Conservation (phyloP, 1,140 invertebrate genomes). For the Laodelphax striatellus region DNA sequence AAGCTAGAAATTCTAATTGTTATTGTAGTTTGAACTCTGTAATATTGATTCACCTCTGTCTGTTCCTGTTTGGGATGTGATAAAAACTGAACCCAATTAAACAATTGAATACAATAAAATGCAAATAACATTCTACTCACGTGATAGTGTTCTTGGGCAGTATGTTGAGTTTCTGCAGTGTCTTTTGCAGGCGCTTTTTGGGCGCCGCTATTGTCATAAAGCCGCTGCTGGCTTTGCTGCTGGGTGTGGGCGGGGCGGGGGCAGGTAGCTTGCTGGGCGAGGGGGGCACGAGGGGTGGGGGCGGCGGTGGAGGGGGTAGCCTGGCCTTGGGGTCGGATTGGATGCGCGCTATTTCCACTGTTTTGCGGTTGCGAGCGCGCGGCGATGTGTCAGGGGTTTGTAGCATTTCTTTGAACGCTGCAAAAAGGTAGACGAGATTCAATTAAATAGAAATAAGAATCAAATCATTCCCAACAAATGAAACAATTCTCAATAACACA, state of each 20-base stretch:
- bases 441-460: no score
- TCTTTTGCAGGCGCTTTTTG: slow-evolving; percentile 73
- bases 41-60: no score
- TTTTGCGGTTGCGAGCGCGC: slow-evolving; percentile 44
- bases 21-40: no score
- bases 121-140: no score
- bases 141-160: slow-evolving; percentile 74
- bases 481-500: no score
- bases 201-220: slow-evolving; percentile 75
- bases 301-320: slow-evolving; percentile 30
- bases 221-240: slow-evolving; percentile 38
- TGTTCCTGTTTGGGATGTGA: no score
- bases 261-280: slow-evolving; percentile 19
- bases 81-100: no score
- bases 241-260: slow-evolving; percentile 30
- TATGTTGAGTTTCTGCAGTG: slow-evolving; percentile 83
- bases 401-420: slow-evolving; percentile 72
- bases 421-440: slow-evolving; percentile 22
- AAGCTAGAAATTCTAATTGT: no score
- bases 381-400: slow-evolving; percentile 73
- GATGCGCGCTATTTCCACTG: slow-evolving; percentile 43
- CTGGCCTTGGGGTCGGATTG: slow-evolving; percentile 52
- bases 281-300: slow-evolving; percentile 16
- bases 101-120: no score
- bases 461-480: no score